Base-by-base conservation (phyloP, 2,888 invertebrate species). In the Cantharis rufa region DNA sequence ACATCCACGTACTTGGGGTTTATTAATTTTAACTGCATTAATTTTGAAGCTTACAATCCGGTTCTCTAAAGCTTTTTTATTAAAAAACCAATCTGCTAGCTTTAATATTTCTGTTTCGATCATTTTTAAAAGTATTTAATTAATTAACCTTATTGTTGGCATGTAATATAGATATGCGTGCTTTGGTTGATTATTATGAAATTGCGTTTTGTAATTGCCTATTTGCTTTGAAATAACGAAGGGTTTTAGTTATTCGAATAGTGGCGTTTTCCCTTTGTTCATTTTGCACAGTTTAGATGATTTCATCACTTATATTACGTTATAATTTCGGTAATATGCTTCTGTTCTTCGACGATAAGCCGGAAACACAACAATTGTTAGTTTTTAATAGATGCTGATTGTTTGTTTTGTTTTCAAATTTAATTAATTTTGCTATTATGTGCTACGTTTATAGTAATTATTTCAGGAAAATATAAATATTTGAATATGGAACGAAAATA, bases 211-310 rank as follows among this genome's bases (percentile, higher is more conserved):
- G 75, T 78, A 78, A 78, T 78, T 75, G 78, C 78, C 78, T 78
- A 78, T 75, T 78, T 78, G 75, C 78, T 75, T 77, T 78, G 72
- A 78, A 74, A 78, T 78, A 78, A 78, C 78, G 75, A 76, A 64
- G 78, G 78, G 78, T 72, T 78, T 78, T 78, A 78, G 78, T 75
- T 78, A 78, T 78, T 78, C 75, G 74, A 78, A 78, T 78, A 72
- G 75, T 61, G 48, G 64, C 18, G 72, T 78, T 72, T 72, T 78
- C 72, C 78, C 68, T 75, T 78, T 78, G 78, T 78, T 78, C 78
- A 75, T 78, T 75, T 78, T 78, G 78, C 72, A 66, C 72, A 75
- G 72, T 78, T 78, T 72, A 70, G 78, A 75, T 70, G 78, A 75
- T 78, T 78, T 64, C 72, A 72, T 72, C 75, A 77, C 74, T 77